Evolutionary conservation across 2,888 invertebrate genomes (phyloP), one percentile per base, ranked within the genome.

Genomic region (Coelogynopora nodosa): DNA sequence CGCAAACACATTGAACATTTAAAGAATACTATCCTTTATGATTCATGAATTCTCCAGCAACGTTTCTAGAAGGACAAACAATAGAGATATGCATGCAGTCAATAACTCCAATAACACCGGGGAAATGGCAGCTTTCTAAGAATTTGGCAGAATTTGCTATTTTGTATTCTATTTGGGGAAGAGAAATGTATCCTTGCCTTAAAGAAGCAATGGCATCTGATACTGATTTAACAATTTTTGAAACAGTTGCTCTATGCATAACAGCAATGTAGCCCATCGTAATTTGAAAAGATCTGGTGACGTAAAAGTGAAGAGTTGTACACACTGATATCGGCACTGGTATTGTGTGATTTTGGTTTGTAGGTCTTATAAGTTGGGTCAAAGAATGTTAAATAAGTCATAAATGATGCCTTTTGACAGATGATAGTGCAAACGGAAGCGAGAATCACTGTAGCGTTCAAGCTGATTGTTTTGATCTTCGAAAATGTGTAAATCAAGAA

Each of bases 21-120:
- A 80, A 27, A 27, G 80, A 80, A n/a, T 80, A 80, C 2, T 80
- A 80, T 27, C 80, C 80, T 80, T 80, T 80, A 27, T n/a, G 80
- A 27, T 80, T 80, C 49, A 49, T 49, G 49, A 5, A 49, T 49
- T 49, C 49, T 49, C 49, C 49, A 18, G 49, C 49, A 49, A 49
- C 5, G 49, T 49, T 49, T 49, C 18, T 49, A 10, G 49, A 49
- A n/a, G 49, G 5, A 18, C 49, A 49, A 49, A 49, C 49, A 49
- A 49, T 49, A 49, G 49, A 5, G 49, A 80, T 27, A 27, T 80
- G 80, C 80, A n/a, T 80, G 80, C 80, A 80, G 28, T 80, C 80
- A n/a, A 80, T 80, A 26, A 27, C 80, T 10, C 80, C 80, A 80
- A 10, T 80, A n/a, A 80, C 28, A 80, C 80, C 2, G n/a, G 80